A percentile compares a stretch with the other conserved stretches of the same genome.
These are phyloP conservation scores for Colinus virginianus DNA, from an alignment of 2,113 vertebrate species.

Conservation along the genomic window DNA sequence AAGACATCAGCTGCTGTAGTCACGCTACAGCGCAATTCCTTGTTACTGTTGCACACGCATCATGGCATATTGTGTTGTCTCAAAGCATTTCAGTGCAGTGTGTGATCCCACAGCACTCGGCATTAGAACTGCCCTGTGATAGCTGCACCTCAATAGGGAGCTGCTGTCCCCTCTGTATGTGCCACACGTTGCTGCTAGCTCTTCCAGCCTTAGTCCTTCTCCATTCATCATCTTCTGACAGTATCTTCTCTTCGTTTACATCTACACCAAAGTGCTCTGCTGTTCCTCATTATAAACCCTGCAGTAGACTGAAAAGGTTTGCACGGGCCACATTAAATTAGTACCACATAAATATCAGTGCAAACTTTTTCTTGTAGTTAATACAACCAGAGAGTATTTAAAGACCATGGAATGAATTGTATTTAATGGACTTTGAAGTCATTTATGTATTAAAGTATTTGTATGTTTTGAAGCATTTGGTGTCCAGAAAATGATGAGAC, in stretches of 20 bases:
- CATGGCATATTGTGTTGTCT: fast-evolving
- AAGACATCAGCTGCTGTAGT: neutral
- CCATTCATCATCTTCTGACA: neutral
- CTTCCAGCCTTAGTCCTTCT: neutral
- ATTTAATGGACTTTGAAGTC: slow-evolving; percentile 30
- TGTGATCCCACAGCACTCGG: neutral
- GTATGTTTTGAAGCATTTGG: slow-evolving; percentile 30
- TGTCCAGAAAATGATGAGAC: slow-evolving; percentile 8
- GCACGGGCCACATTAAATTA: neutral
- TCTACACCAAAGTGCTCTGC: neutral
- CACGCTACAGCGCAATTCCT: neutral
- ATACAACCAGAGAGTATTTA: neutral
- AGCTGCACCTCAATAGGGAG: neutral
- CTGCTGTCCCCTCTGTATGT: fast-evolving
- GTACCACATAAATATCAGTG: neutral
- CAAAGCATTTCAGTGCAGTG: fast-evolving
- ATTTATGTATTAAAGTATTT: slow-evolving; percentile 54
- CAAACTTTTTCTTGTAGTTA: neutral
- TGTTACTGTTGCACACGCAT: fast-evolving
- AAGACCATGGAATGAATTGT: slow-evolving; percentile 11
- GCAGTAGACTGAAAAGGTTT: neutral
- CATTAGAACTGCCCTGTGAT: fast-evolving
- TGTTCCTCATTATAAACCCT: neutral
- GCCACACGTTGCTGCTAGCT: neutral
- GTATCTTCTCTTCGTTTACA: neutral